These are phyloP conservation scores for Anoplophora glabripennis DNA, from an alignment of 1,140 invertebrate species.

Conservation along the genomic window DNA sequence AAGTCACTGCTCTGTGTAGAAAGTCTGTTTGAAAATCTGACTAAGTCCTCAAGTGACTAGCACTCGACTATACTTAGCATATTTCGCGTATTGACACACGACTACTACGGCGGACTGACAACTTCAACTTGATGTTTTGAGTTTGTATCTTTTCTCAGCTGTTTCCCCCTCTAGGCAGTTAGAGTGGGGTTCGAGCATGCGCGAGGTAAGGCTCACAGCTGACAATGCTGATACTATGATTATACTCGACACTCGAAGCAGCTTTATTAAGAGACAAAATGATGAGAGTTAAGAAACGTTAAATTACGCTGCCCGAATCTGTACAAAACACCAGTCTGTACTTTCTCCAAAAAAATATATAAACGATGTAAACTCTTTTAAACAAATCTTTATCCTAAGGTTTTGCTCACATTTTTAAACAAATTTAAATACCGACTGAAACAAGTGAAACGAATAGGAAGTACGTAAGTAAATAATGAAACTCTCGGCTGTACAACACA, in stretches of 20 bases:
- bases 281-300: too few species aligned
- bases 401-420: too few species aligned
- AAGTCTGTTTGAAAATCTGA: slow-evolving; percentile 27
- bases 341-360: too few species aligned
- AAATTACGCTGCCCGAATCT: too few species aligned
- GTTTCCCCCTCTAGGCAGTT: slow-evolving; percentile 33
- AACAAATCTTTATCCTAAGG: too few species aligned
- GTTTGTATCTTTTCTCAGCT: slow-evolving; percentile 46
- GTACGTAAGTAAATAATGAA: too few species aligned
- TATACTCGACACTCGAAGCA: slow-evolving; percentile 10
- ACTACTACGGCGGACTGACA: slow-evolving; percentile 36
- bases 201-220: slow-evolving; percentile 27
- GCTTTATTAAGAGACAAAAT: too few species aligned
- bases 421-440: too few species aligned
- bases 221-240: slow-evolving; percentile 18
- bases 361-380: too few species aligned
- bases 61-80: slow-evolving; percentile 40
- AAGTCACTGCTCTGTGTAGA: not conserved
- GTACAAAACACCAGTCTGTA: too few species aligned
- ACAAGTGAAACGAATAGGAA: too few species aligned
- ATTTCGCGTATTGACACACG: slow-evolving; percentile 24
- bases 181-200: slow-evolving; percentile 30
- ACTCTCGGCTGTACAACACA: too few species aligned
- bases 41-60: slow-evolving; percentile 42
- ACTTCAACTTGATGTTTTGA: slow-evolving; percentile 39